phyloP scores from a whole-genome alignment of 2,888 invertebrate species.

The Hyppa rectilinea region DNA sequence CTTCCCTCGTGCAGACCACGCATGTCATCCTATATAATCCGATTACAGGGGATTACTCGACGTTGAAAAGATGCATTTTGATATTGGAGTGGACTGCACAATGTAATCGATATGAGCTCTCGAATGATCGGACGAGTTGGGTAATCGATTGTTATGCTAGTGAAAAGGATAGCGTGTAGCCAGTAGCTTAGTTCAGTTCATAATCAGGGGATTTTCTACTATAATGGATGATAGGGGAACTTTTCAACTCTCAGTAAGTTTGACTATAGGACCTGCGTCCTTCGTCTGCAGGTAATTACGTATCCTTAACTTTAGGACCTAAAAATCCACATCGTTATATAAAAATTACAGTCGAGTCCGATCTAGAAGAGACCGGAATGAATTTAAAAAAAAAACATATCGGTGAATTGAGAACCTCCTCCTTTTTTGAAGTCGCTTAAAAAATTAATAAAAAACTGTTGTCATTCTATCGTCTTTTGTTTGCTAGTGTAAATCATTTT shows the following conservation, averaged over 20 bases:
- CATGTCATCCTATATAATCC: constrained; percentile 65
- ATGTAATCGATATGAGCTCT: constrained; percentile 38
- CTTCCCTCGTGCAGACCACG: constrained; percentile 26
- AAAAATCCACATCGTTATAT: too few relatives aligned
- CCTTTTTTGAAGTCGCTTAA: too few relatives aligned
- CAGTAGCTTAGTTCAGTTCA: neutral
- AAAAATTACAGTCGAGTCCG: too few relatives aligned
- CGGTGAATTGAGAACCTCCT: too few relatives aligned
- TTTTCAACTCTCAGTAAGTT: too few relatives aligned
- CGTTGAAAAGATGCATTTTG: constrained; percentile 70
- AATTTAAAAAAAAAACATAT: too few relatives aligned
- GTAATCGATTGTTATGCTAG: constrained; percentile 23
- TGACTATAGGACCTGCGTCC: too few relatives aligned
- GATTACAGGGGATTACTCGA: constrained; percentile 65
- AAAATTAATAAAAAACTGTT: too few relatives aligned
- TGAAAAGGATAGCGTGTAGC: neutral
- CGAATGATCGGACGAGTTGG: constrained; percentile 1
- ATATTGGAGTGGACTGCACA: constrained; percentile 58
- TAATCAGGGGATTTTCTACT: neutral
- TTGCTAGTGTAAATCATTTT: neutral
- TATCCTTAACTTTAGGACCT: too few relatives aligned
- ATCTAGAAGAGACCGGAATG: too few relatives aligned
- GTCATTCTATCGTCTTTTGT: too few relatives aligned
- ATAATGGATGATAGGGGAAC: neutral
- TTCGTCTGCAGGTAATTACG: too few relatives aligned